Conservation (phyloP, 2,797 vertebrate species). For the Sciaenops ocellatus region DNA sequence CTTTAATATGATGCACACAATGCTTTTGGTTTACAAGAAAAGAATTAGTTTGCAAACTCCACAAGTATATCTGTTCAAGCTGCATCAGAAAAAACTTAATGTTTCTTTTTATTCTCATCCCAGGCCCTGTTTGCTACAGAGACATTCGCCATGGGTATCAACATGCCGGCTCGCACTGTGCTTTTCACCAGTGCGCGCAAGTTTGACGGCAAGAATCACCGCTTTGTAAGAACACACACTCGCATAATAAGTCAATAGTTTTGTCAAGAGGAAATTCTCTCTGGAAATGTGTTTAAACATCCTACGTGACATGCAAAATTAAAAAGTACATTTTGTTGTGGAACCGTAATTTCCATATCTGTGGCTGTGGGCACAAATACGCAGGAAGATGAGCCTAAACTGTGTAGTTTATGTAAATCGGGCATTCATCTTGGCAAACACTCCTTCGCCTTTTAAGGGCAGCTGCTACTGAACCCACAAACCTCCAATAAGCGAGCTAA, state of each 20-base stretch:
- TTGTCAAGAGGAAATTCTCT: neutral
- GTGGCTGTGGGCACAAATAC: conserved; percentile 1
- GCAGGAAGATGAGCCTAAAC: conserved; percentile 10
- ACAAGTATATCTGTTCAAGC: too few species aligned
- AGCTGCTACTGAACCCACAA: neutral
- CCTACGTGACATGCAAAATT: neutral
- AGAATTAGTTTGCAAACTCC: neutral
- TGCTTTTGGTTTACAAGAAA: neutral
- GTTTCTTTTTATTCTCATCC: conserved; percentile 25
- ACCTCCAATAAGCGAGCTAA: neutral
- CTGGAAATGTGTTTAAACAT: neutral
- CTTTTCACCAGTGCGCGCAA: conserved; percentile 98
- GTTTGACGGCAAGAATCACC: conserved; percentile 97
- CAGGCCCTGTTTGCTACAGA: conserved; percentile 98
- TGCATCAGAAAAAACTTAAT: neutral
- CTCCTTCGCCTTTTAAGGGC: neutral
- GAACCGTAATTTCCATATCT: conserved; percentile 1
- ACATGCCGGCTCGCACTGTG: conserved; percentile 98
- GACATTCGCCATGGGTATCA: conserved; percentile 99
- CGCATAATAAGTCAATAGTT: neutral
- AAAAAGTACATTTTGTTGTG: conserved; percentile 8
- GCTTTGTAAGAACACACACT: conserved; percentile 89
- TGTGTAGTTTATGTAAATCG: neutral
- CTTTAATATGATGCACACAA: neutral
- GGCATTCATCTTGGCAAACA: neutral